Conservation (phyloP, 1,140 invertebrate species). For the Drosophila nannoptera region DNA sequence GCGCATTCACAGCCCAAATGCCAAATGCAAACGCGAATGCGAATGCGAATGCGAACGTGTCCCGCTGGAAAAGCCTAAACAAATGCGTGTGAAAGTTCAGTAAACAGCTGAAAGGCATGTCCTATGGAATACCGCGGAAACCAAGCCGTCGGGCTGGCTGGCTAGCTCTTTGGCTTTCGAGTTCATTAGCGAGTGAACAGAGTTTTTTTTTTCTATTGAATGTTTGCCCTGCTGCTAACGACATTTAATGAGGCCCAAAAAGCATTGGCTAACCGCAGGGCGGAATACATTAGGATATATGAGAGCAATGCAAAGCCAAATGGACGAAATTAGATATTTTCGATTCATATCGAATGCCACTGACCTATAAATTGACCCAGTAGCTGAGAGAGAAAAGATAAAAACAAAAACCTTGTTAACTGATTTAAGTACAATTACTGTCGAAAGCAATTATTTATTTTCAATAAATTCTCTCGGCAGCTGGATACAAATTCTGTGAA, state of each 20-base stretch:
- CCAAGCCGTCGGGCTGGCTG: slow-evolving; percentile 40
- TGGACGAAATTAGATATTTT: no score
- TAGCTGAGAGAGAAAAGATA: neutral
- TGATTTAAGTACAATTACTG: no score
- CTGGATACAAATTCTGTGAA: no score
- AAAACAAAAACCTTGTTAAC: no score
- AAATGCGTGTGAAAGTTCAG: slow-evolving; percentile 51
- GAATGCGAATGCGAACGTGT: slow-evolving; percentile 12
- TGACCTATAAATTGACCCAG: no score
- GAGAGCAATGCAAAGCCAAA: no score
- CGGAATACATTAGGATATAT: no score
- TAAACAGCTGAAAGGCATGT: slow-evolving; percentile 46
- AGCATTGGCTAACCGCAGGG: no score
- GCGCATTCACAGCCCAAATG: slow-evolving; percentile 6
- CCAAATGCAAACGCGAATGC: neutral
- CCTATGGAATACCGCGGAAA: slow-evolving; percentile 1
- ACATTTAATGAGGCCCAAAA: no score
- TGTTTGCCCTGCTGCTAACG: neutral
- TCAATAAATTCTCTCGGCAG: neutral
- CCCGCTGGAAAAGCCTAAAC: slow-evolving; percentile 53
- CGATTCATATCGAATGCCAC: no score
- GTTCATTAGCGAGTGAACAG: slow-evolving; percentile 62
- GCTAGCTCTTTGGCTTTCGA: slow-evolving; percentile 10
- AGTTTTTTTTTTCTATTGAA: neutral
- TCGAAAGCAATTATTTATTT: no score